Base-by-base conservation (phyloP, 1,140 invertebrate species). In the Ostrea edulis region DNA sequence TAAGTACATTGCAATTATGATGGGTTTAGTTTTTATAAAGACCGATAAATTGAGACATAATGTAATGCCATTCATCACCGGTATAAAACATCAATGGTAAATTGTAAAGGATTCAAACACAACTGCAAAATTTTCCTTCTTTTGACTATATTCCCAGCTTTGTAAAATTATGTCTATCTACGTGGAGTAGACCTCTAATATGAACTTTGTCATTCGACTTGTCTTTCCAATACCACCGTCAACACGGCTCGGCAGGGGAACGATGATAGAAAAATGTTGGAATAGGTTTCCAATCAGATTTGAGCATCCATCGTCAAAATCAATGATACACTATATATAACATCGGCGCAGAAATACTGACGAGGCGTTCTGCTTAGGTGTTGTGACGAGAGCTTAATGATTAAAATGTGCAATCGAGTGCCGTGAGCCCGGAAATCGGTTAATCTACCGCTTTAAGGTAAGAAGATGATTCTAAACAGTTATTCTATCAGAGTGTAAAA, bases 251-350 rank as follows among this genome's bases (percentile, higher is more conserved):
- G 17, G n/a, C 17, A 62, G 17, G 58, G n/a, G 25, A 77, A 25
- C 68, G 68, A 22, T 29, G 68, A 77, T 77, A 77, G 22, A 77
- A 29, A 77, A 29, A 35, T 14, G 12, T 35, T 77, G 68, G 29
- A 29, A 77, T 29, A 11, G 14, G 25, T 77, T 77, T 77, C 68
- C 68, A 77, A 77, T 77, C 68, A 77, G 25, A 77, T 77, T 77
- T 77, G 0, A 77, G 68, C 68, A 35, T 77, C 25, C 22, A 29
- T 77, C 68, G 68, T 25, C 29, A 77, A 77, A 77, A 77, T 77
- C 68, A 77, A 77, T 77, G 68, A 77, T 77, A 77, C 68, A 35
- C 68, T 77, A 77, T 77, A 77, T 77, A 77, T 77, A 77, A 77
- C 68, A 77, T 9, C 68, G 12, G 68, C 68, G 8, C 68, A 77